Base-by-base conservation (phyloP, 2,888 invertebrate species). In the Drosophila kanekoi region DNA sequence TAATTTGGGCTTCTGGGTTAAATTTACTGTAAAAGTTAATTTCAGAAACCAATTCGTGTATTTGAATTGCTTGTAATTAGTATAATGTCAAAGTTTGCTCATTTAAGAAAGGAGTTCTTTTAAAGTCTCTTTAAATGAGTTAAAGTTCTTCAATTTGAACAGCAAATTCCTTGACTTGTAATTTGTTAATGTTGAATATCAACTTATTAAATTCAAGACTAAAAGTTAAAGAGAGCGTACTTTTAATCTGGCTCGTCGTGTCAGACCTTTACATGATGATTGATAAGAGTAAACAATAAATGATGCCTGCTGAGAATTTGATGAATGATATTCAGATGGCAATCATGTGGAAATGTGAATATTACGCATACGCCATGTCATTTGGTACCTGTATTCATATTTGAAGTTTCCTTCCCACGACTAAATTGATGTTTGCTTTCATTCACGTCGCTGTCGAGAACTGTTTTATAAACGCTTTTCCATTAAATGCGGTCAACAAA, bases 351-450 rank as follows among this genome's bases (percentile, higher is more conserved):
- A 37, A 49, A 51, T 51, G 63, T 43, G 62, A 32, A 61, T 48
- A 62, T 48, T 35, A 14, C 28, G 28, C 23, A 60, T 45, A 54
- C 32, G 54, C 14, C 56, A 33, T 18, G 18, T 14, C 48, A 57
- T 32, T 33, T 47, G 52, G 44, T 85, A 85, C 85, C 85, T 88
- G 87, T 83, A 88, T 83, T 86, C 85, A 85, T 88, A 83, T 86
- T 85, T 88, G 81, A 74, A 72, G 77, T 74, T 80, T 88, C 78
- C 88, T 83, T 79, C 71, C 72, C 65, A 57, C 77, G 76, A 53
- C 28, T 61, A 61, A 71, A 67, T 62, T 65, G 67, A 67, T 72
- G 77, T 71, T 64, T 61, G 67, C 70, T 69, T 63, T 78, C 71
- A 68, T 78, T 76, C 61, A 72, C 56, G 61, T 60, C 38, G 43